phyloP scores from a whole-genome alignment of 2,797 vertebrate species.

The Triplophysa bombifrons region DNA sequence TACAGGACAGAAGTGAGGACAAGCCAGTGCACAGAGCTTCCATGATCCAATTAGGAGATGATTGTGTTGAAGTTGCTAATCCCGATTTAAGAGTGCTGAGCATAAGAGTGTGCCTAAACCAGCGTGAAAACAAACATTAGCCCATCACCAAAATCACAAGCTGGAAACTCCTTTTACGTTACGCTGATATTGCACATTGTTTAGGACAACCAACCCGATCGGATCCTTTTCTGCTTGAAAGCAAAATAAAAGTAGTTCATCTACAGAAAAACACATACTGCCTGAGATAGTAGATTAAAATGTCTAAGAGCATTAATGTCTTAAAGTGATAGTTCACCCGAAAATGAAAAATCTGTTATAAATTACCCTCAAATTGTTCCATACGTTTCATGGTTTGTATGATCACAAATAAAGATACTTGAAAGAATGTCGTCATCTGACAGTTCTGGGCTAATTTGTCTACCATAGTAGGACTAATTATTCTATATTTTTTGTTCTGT shows the following conservation, averaged over 20 bases:
- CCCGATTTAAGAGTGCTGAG: constrained; percentile 47
- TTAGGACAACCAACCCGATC: constrained; percentile 11
- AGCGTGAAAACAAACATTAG: constrained; percentile 41
- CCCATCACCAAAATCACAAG: constrained; percentile 33
- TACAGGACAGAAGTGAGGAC: constrained; percentile 8
- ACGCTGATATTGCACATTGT: constrained; percentile 29
- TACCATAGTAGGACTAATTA: too few relatives aligned
- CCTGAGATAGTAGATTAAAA: constrained; percentile 1
- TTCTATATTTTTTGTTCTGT: too few relatives aligned
- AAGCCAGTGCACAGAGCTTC: constrained; percentile 47
- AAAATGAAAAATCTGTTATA: too few relatives aligned
- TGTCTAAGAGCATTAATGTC: constrained; percentile 37
- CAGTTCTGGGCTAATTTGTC: too few relatives aligned
- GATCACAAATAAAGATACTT: too few relatives aligned
- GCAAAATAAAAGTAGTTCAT: constrained; percentile 22
- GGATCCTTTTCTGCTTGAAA: not conserved
- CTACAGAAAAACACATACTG: constrained; percentile 16
- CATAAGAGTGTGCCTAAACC: constrained; percentile 23
- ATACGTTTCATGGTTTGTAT: too few relatives aligned
- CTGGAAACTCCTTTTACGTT: constrained; percentile 26
- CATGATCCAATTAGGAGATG: constrained; percentile 59
- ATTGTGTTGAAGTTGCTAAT: constrained; percentile 56
- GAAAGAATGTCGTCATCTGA: too few relatives aligned
- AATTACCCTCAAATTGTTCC: too few relatives aligned
- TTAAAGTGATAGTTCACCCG: not conserved